These are phyloP conservation scores for Cantharis rustica DNA, from an alignment of 2,888 invertebrate species.

Conservation along the genomic window DNA sequence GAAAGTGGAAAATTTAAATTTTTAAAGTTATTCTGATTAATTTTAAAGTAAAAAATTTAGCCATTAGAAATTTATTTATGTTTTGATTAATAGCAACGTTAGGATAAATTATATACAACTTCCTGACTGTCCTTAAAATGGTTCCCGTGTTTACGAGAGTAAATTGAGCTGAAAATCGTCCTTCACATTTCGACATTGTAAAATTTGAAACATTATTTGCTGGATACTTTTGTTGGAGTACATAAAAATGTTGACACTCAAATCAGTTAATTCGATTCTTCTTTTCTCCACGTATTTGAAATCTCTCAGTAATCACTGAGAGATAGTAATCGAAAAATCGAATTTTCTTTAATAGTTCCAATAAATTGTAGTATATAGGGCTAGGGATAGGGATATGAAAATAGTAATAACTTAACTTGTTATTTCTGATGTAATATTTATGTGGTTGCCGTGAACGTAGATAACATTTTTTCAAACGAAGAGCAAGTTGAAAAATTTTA, in stretches of 20 bases:
- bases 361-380: neutral
- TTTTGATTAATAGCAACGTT: neutral
- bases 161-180: neutral
- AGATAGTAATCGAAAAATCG: neutral
- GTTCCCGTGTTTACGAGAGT: neutral
- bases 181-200: neutral
- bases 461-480: neutral
- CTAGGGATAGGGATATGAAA: neutral
- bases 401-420: neutral
- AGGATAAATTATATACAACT: neutral
- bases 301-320: neutral
- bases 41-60: too few relatives aligned
- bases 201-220: neutral
- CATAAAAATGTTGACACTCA: neutral
- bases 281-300: neutral
- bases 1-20: too few relatives aligned
- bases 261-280: neutral
- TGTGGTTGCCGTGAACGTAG: neutral
- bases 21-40: too few relatives aligned
- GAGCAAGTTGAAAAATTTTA: neutral
- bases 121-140: neutral
- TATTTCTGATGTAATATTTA: neutral
- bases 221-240: neutral
- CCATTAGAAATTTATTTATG: neutral
- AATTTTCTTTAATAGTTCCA: neutral